Evolutionary conservation across 2,888 invertebrate genomes (phyloP).

Genomic region (Heliconius ethilla): DNA sequence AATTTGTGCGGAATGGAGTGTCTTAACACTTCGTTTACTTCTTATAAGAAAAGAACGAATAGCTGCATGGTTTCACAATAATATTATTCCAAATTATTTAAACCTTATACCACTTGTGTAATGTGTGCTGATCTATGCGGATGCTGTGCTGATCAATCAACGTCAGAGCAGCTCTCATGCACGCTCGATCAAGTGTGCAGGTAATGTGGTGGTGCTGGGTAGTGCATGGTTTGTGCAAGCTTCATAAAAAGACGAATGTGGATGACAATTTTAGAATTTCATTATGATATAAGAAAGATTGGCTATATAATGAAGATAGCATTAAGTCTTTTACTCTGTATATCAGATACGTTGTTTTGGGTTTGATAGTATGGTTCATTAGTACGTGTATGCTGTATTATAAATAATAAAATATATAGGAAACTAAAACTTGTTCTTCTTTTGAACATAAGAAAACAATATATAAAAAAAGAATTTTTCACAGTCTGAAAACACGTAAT

Average conservation of each 20-base stretch:
- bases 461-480: too few species aligned
- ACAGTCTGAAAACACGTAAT: too few species aligned
- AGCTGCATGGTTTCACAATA: background rate
- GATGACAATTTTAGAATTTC: constrained; percentile 25
- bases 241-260: constrained; percentile 20
- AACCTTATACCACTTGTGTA: background rate
- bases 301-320: background rate
- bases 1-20: too few species aligned
- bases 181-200: constrained; percentile 47
- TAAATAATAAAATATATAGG: too few species aligned
- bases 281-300: constrained; percentile 7
- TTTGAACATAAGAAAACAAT: too few species aligned
- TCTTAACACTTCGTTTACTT: too few species aligned
- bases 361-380: too few species aligned
- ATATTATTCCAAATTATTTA: background rate
- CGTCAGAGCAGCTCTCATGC: constrained; percentile 42
- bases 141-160: constrained; percentile 45
- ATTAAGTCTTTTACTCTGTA: background rate
- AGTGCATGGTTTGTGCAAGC: constrained; percentile 34
- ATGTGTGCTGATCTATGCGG: constrained; percentile 14
- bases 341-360: too few species aligned
- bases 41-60: background rate
- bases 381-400: too few species aligned
- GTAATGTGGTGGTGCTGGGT: constrained; percentile 40
- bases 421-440: too few species aligned